These are phyloP conservation scores for Agonopterix alstromeriana DNA, from an alignment of 2,888 invertebrate species.

Conservation along the genomic window DNA sequence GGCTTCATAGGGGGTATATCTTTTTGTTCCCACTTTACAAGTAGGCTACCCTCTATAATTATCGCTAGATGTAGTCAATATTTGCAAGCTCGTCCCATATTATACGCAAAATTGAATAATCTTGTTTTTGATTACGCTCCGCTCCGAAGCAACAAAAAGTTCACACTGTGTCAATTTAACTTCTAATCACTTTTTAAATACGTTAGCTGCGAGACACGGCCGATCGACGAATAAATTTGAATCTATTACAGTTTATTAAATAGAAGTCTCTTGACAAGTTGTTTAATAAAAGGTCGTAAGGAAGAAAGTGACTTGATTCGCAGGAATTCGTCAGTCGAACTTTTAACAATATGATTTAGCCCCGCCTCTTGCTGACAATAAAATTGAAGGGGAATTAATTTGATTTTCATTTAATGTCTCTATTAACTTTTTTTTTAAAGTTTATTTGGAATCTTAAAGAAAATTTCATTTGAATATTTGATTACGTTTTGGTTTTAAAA, in stretches of 20 bases:
- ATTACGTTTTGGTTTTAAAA: too few relatives aligned
- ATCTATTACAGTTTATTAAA: slow-evolving; percentile 35
- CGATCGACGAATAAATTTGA: slow-evolving; percentile 75
- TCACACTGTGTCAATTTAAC: slow-evolving; percentile 76
- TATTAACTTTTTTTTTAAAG: not conserved
- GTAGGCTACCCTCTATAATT: too few relatives aligned
- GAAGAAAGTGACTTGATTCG: too few relatives aligned
- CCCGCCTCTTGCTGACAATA: slow-evolving; percentile 51
- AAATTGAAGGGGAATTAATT: slow-evolving; percentile 66
- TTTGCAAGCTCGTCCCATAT: slow-evolving; percentile 18
- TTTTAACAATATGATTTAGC: slow-evolving; percentile 54
- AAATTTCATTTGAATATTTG: not conserved
- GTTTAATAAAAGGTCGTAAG: too few relatives aligned
- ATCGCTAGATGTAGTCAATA: too few relatives aligned
- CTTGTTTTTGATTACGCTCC: slow-evolving; percentile 56
- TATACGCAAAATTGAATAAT: slow-evolving; percentile 65
- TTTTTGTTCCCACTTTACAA: too few relatives aligned
- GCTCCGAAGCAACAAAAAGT: slow-evolving; percentile 60
- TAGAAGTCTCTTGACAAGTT: too few relatives aligned
- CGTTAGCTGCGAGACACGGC: slow-evolving; percentile 61
- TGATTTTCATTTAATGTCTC: slow-evolving; percentile 35
- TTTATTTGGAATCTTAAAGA: not conserved
- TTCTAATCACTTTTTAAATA: slow-evolving; percentile 76
- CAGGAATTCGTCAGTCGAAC: too few relatives aligned
- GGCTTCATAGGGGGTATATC: too few relatives aligned